Evolutionary conservation across 2,113 vertebrate species (phyloP), one percentile per base, ranked within the genome.

Genomic region (Himantopus leucocephalus): DNA sequence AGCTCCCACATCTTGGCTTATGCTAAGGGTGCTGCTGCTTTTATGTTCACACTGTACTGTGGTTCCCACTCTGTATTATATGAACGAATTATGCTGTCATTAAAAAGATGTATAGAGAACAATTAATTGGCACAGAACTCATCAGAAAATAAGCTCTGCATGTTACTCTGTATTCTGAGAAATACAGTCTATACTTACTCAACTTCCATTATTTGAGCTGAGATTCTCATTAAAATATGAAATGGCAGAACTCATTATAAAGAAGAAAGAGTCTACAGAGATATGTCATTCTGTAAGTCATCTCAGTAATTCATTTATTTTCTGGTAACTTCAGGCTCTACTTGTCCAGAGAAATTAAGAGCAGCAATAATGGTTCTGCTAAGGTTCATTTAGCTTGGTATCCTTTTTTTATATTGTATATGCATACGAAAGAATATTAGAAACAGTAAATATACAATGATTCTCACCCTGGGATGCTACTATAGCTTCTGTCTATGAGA

Each of bases 1-100:
- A 90, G 70, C 90, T 96, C 90, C 92, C 72, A 83, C 85, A 74
- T 88, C 84, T 83, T 95, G 91, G 80, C 86, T 94, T 74, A 62
- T 32, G 34, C 85, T 86, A 89, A 90, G 88, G 23, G 67, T 94
- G 73, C 76, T 80, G 58, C 80, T 90, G 79, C 81, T 94, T 96
- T 96, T 87, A 76, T 88, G 74, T 34, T 93, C 94, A 94, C 48
- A 53, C 62, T 85, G 90, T 93, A 92, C 93, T 82, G 85, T 67
- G 78, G 60, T 96, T 95, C 81, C 91, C 80, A 64, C 77, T 80
- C 85, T 48, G 4, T 18, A 88, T 88, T 83, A 94, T 63, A 43
- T 26, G 71, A 94, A 19, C 76, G 89, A 95, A 93, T 95, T 92
- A 88, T 52, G 64, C 59, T 94, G 79, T 84, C 90, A 87, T 81